Base-by-base conservation (phyloP, 2,888 invertebrate species). In the Cephalotes varians region DNA sequence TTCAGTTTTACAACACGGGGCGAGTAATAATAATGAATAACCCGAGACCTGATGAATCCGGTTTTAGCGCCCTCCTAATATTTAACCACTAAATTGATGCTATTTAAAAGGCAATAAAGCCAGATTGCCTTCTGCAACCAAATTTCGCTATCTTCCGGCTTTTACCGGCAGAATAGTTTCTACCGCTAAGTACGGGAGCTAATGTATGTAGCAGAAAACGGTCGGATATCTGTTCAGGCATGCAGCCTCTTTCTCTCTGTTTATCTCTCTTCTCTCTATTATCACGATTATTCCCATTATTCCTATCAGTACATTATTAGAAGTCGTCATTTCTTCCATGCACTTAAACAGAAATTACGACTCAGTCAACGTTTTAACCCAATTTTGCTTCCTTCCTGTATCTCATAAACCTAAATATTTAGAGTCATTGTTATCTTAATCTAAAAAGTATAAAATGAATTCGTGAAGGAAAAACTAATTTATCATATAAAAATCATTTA, bases 341-440 rank as follows among this genome's bases (percentile, higher is more conserved):
- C 31, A 74, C 31, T 79, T 62, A 60, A 69, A 44, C 56, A 44
- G 34, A 82, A 77, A 71, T 69, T 77, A 44, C 44, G 34, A 69
- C n/a, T 65, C 25, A 47, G 44, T 79, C 12, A 77, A 71, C 51
- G 62, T 62, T 47, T 10, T 71, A 31, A 15, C n/a, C n/a, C 49
- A n/a, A n/a, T n/a, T n/a, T n/a, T n/a, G 10, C 3, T 28, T 18
- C 9, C 6, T 49, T 28, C n/a, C 1, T 28, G 6, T 49, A 12
- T 0, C 40, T 2, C 9, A 15, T 4, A 5, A 71, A 37, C 12
- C 9, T 9, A 21, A 18, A 44, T 44, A 40, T 31, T 58, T 58
- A 0, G 1, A 9, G 6, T 4, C 31, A 7, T 12, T 37, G 15
- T 44, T 58, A 60, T 60, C 18, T 47, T 37, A 21, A 18, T n/a